Evolutionary conservation across 2,797 vertebrate genomes (phyloP).

Genomic region (Emydoidea blandingii): DNA sequence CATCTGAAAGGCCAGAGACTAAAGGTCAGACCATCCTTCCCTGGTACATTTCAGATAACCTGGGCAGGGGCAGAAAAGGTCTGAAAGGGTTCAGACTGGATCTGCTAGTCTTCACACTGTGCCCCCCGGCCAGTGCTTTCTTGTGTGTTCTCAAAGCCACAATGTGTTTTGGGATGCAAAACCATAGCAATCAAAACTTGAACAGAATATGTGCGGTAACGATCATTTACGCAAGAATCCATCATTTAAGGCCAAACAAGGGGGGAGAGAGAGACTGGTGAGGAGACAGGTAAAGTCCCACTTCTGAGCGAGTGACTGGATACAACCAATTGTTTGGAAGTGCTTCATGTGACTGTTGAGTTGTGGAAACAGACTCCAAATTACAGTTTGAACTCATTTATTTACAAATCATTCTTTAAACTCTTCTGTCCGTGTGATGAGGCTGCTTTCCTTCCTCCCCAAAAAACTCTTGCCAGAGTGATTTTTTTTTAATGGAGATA

Average conservation of each 20-base stretch:
- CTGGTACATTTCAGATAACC: neutral
- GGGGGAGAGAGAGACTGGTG: neutral
- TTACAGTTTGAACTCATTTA: accelerated
- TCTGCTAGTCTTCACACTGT: neutral
- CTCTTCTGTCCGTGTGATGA: neutral
- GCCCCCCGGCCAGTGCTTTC: neutral
- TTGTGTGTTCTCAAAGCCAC: neutral
- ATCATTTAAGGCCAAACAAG: too few relatives aligned
- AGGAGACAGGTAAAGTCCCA: accelerated
- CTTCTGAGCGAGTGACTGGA: neutral
- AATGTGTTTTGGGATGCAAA: neutral
- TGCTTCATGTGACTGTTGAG: accelerated
- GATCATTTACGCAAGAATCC: neutral
- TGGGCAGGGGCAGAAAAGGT: neutral
- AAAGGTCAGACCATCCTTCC: neutral
- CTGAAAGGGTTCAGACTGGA: neutral
- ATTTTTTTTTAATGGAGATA: neutral
- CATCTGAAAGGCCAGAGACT: neutral
- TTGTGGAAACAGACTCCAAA: neutral
- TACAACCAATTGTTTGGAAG: accelerated
- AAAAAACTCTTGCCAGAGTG: accelerated
- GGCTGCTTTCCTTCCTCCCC: neutral
- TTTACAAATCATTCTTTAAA: accelerated
- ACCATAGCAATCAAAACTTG: neutral
- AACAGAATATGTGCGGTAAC: neutral